Base-by-base conservation (phyloP, 2,888 invertebrate genomes). In the Hermodice carunculata region DNA sequence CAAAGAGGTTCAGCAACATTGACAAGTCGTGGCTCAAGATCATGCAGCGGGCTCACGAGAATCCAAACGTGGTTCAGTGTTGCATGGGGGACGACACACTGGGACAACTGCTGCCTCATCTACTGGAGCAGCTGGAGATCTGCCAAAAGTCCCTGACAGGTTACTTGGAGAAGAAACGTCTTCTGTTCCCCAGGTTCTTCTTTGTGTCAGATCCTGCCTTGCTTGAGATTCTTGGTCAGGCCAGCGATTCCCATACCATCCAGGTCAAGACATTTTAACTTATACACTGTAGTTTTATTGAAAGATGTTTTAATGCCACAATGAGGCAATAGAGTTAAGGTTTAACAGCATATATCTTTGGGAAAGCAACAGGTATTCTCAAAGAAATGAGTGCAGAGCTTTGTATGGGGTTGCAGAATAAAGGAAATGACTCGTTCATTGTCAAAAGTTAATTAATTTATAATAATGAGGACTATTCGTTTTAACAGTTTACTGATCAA, bases 21-120 rank as follows among this genome's bases (percentile, higher is more conserved):
- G 98, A 98, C 86, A 97, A 97, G 84, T 95, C 96, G 0, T 98
- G 98, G 98, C 96, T 96, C 86, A 97, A 96, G 86, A 97, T 98
- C 57, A 84, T 85, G 85, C 59, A 95, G 86, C 88, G 96, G 66
- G 97, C 97, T 0, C 97, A 98, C 81, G 97, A 98, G 86, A 96
- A 95, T 0, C 94, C 96, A 0, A 96, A 97, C 1, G 97, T 98
- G 3, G 96, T 98, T 0, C 92, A 93, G 0, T 98, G 98, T 84
- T 98, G 98, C 83, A 96, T 97, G 5, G 96, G 96, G 6, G 98
- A 98, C 81, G 98, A 98, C 86, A 89, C 96, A 48, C 88, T 98
- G 3, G 92, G 93, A 76, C 96, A 96, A 83, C 88, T 98, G 26
- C 86, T 98, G 31, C 97, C 97, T 0, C 96, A 97, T 88, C 88